Percentiles rank a stretch among this genome's conserved stretches.
Conservation (phyloP, 2,113 vertebrate genomes). For the Pollachius pollachius region DNA sequence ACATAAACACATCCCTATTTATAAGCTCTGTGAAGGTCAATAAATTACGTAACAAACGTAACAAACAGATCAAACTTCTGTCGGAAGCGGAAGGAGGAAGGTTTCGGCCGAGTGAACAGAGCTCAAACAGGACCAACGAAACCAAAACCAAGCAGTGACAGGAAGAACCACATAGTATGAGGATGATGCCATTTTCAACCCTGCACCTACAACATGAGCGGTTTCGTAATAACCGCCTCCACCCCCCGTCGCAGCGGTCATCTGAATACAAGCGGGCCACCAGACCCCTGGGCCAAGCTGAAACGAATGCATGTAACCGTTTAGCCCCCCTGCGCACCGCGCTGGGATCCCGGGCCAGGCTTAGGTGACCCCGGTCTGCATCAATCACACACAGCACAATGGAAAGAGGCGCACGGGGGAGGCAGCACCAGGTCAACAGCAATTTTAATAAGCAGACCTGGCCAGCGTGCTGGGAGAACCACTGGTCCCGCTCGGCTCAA, state of each 20-base stretch:
- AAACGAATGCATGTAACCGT: slow-evolving; percentile 74
- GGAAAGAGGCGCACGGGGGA: slow-evolving; percentile 54
- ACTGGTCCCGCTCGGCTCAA: slow-evolving; percentile 38
- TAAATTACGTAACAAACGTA: no score
- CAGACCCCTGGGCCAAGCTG: slow-evolving; percentile 54
- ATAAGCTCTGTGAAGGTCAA: no score
- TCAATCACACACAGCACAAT: slow-evolving; percentile 70
- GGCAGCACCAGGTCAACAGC: slow-evolving; percentile 52
- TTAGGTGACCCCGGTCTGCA: slow-evolving; percentile 73
- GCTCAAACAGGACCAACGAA: no score
- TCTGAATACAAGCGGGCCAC: slow-evolving; percentile 3
- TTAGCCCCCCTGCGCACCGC: slow-evolving; percentile 58
- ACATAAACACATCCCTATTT: no score
- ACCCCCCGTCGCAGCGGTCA: neutral
- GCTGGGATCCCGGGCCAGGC: slow-evolving; percentile 53
- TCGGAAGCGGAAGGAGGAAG: no score
- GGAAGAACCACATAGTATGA: no score
- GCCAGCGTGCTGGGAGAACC: slow-evolving; percentile 57
- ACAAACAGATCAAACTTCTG: no score
- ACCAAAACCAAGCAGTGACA: no score
- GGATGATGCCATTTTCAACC: neutral
- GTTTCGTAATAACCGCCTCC: neutral
- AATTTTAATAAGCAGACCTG: slow-evolving; percentile 60
- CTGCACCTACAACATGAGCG: neutral
- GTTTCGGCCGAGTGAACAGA: no score